Percentiles rank a stretch among this genome's conserved stretches.
These are phyloP conservation scores for Zoanthus solanderi DNA, from an alignment of 92 coral and sea anemone genomes.

Conservation along the genomic window DNA sequence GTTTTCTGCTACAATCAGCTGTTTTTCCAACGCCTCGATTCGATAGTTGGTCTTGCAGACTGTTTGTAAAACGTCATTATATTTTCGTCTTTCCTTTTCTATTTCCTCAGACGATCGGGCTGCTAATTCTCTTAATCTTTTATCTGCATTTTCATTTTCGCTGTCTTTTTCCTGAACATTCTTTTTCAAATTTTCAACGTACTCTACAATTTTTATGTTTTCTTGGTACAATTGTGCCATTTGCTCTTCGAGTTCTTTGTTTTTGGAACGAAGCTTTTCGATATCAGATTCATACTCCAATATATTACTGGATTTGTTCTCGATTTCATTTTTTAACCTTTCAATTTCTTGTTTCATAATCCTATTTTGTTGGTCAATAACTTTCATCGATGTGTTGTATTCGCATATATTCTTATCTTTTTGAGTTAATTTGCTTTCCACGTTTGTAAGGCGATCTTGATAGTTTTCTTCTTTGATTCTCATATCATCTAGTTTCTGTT, in stretches of 20 bases:
- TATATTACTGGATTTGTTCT: constrained; percentile 36
- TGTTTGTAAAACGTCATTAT: constrained; percentile 20
- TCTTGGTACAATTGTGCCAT: background rate
- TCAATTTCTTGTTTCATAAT: constrained; percentile 49
- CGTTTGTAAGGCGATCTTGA: constrained; percentile 3
- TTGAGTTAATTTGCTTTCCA: background rate
- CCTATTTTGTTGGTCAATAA: constrained; percentile 61
- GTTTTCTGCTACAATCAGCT: background rate
- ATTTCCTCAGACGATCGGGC: constrained; percentile 42
- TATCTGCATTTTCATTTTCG: constrained; percentile 29
- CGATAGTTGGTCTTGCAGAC: constrained; percentile 16
- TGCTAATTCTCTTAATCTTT: constrained; percentile 33
- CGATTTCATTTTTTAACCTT: constrained; percentile 46
- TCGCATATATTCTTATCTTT: constrained; percentile 5
- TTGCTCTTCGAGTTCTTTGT: constrained; percentile 21
- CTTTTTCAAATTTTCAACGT: constrained; percentile 1
- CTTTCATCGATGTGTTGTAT: constrained; percentile 36
- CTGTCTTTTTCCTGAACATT: constrained; percentile 27
- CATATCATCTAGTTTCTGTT: constrained; percentile 1
- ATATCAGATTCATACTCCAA: constrained; percentile 26
- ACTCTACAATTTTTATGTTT: background rate
- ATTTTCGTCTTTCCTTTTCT: constrained; percentile 24
- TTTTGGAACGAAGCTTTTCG: constrained; percentile 11
- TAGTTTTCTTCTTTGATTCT: background rate
- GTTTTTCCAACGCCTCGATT: constrained; percentile 14